Evolutionary conservation across 2,113 vertebrate species (phyloP).

Genomic region (Hippolais icterina): DNA sequence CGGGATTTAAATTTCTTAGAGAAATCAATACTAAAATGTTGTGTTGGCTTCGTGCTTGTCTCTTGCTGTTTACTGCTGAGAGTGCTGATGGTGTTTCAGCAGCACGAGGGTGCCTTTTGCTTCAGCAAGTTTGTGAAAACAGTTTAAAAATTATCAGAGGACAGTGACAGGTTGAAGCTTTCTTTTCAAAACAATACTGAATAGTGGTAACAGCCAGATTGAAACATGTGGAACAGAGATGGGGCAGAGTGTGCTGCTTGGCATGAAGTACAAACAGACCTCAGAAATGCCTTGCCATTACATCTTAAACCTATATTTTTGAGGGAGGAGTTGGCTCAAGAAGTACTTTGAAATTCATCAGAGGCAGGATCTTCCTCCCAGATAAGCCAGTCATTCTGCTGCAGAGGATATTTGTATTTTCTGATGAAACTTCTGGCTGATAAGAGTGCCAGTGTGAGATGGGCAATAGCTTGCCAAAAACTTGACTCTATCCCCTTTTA

Average conservation of each 20-base stretch:
- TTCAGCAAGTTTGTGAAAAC: not conserved
- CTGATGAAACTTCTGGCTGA: slow-evolving; percentile 3
- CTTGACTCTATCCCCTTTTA: not conserved
- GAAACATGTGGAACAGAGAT: not conserved
- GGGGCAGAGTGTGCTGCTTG: not conserved
- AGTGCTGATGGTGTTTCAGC: slow-evolving; percentile 24
- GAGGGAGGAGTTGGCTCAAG: not conserved
- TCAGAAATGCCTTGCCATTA: not conserved
- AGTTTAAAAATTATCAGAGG: not conserved
- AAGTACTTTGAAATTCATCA: slow-evolving; percentile 12
- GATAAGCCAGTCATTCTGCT: slow-evolving; percentile 15
- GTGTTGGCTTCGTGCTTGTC: slow-evolving; percentile 46
- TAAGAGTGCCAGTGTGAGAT: not conserved
- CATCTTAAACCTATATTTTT: not conserved
- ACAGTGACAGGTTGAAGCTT: not conserved
- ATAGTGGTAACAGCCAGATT: not conserved
- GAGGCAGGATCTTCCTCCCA: slow-evolving; percentile 28
- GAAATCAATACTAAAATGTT: slow-evolving; percentile 65
- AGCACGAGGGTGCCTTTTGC: not conserved
- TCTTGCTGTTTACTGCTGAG: slow-evolving; percentile 40
- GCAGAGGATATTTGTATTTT: slow-evolving; percentile 41
- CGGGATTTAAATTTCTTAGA: slow-evolving; percentile 61
- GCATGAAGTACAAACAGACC: not conserved
- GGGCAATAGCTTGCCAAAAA: not conserved
- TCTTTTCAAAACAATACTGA: not conserved